These are phyloP conservation scores for Fulica atra DNA, from an alignment of 2,113 vertebrate genomes.

Conservation along the genomic window DNA sequence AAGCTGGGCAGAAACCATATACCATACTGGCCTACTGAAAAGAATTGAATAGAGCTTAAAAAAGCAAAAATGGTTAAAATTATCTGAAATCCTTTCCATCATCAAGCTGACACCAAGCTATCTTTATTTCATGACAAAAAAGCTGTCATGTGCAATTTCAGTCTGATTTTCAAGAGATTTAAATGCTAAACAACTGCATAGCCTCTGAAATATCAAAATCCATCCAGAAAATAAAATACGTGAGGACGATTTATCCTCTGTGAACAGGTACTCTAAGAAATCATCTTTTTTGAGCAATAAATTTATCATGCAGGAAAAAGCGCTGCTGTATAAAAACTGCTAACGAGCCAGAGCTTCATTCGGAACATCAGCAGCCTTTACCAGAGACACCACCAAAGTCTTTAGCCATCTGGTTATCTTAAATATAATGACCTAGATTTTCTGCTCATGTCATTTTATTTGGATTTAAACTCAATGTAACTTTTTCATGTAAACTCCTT, in stretches of 20 bases:
- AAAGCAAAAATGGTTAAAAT: not conserved
- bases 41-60: not conserved
- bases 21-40: not conserved
- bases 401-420: not conserved
- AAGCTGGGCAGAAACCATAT: not conserved
- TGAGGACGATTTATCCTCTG: not conserved
- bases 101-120: not conserved
- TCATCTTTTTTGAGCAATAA: not conserved
- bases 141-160: not conserved
- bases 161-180: not conserved
- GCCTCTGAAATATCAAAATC: not conserved
- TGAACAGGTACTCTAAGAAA: not conserved
- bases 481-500: not conserved
- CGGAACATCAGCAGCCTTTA: not conserved
- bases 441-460: not conserved
- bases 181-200: not conserved
- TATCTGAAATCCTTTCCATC: not conserved
- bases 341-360: not conserved
- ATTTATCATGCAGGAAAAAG: not conserved
- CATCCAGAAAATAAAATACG: not conserved
- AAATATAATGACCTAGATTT: not conserved
- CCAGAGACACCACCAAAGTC: not conserved
- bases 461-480: not conserved
- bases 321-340: not conserved
- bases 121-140: not conserved